phyloP scores from a whole-genome alignment of 2,888 invertebrate species.

The Ditula angustiorana region DNA sequence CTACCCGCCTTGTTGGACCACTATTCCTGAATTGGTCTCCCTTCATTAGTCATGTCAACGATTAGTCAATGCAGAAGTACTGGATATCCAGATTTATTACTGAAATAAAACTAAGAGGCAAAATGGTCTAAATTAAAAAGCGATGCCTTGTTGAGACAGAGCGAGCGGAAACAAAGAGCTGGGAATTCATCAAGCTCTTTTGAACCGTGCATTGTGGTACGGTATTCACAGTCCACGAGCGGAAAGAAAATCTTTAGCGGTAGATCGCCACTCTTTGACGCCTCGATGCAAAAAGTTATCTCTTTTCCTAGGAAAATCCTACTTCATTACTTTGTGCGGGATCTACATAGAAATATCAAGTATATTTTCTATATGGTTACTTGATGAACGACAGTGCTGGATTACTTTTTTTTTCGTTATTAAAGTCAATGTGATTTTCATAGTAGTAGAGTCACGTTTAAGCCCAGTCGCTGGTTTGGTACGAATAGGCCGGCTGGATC shows the following conservation, averaged over 20 bases:
- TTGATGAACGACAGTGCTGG: constrained; percentile 65
- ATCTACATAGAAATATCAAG: constrained; percentile 67
- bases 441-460: too few relatives aligned
- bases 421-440: too few relatives aligned
- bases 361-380: constrained; percentile 68
- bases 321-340: constrained; percentile 75
- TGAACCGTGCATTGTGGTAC: constrained; percentile 79
- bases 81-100: constrained; percentile 76
- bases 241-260: constrained; percentile 76
- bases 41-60: constrained; percentile 19
- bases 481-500: too few relatives aligned
- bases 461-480: too few relatives aligned
- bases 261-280: constrained; percentile 81
- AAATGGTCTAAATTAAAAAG: constrained; percentile 84
- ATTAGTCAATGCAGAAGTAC: constrained; percentile 50
- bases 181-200: constrained; percentile 83
- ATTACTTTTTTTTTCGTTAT: background rate
- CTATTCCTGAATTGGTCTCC: background rate
- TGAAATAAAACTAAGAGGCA: constrained; percentile 73
- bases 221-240: constrained; percentile 73
- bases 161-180: constrained; percentile 81
- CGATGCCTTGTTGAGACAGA: constrained; percentile 80
- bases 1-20: background rate
- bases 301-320: constrained; percentile 65
- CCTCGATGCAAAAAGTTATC: constrained; percentile 74